Evolutionary conservation across 2,113 vertebrate genomes (phyloP).

Genomic region (Tragelaphus scriptus): DNA sequence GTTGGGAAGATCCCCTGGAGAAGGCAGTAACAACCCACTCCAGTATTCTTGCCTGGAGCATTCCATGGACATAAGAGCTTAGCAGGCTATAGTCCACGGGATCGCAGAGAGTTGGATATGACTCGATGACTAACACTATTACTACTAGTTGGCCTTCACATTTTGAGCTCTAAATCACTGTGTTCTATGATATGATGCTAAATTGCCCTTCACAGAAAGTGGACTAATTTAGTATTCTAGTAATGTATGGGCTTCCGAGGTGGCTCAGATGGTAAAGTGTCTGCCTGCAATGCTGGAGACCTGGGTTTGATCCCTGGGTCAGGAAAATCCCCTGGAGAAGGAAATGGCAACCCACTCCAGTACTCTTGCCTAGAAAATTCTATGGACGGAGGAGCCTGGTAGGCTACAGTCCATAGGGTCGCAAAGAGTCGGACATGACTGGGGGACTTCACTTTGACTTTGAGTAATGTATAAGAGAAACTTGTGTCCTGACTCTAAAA

Average conservation of each 20-base stretch:
- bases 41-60: neutral
- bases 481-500: neutral
- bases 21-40: neutral
- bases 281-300: neutral
- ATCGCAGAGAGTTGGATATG: neutral
- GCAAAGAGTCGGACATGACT: neutral
- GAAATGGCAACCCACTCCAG: neutral
- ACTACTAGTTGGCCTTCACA: neutral
- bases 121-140: neutral
- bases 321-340: neutral
- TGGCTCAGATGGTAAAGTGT: neutral
- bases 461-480: neutral
- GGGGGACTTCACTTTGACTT: neutral
- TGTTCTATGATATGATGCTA: neutral
- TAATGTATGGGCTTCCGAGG: neutral
- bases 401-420: neutral
- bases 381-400: neutral
- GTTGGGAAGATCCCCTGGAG: neutral
- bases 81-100: neutral
- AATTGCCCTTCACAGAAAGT: neutral
- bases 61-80: neutral
- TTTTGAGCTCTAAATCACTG: neutral
- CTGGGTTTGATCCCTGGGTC: rapidly evolving
- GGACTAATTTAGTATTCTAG: neutral
- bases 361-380: neutral